phyloP scores from a whole-genome alignment of 2,888 invertebrate genomes.

The Crioceris asparagi region DNA sequence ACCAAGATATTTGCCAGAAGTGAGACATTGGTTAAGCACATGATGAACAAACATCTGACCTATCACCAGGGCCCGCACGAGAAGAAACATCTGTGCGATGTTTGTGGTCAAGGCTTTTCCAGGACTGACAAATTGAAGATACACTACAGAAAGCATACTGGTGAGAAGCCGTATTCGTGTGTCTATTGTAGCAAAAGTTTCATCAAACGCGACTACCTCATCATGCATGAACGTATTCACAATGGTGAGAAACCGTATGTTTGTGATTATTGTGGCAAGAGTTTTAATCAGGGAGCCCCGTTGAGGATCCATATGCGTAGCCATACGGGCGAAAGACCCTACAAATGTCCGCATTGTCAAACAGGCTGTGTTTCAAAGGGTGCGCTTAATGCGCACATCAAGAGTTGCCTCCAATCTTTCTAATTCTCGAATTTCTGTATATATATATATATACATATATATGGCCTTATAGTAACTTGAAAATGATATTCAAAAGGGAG shows the following conservation, averaged over 20 bases:
- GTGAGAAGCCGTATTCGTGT: conserved; percentile 31
- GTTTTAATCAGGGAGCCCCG: conserved; percentile 49
- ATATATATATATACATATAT: no score
- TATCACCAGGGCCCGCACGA: conserved; percentile 22
- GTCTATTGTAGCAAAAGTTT: conserved; percentile 32
- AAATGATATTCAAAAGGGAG: no score
- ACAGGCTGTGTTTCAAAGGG: conserved; percentile 50
- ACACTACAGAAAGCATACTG: conserved; percentile 32
- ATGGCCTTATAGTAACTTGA: no score
- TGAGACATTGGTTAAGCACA: conserved; percentile 39
- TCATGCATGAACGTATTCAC: conserved; percentile 50
- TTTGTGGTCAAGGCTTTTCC: conserved; percentile 32
- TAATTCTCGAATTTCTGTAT: no score
- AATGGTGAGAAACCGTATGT: conserved; percentile 52
- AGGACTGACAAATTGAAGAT: conserved; percentile 29
- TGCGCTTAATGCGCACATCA: conserved; percentile 48
- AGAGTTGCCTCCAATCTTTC: conserved; percentile 31
- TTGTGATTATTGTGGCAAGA: conserved; percentile 51
- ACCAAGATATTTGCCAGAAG: conserved; percentile 27
- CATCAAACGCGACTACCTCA: conserved; percentile 38
- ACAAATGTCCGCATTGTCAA: conserved; percentile 45
- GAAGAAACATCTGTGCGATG: conserved; percentile 30
- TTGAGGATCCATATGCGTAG: conserved; percentile 50
- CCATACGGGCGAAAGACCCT: conserved; percentile 51
- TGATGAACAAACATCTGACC: conserved; percentile 27